Evolutionary conservation across 2,888 invertebrate species (phyloP).

Genomic region (Phyllotreta cruciferae): DNA sequence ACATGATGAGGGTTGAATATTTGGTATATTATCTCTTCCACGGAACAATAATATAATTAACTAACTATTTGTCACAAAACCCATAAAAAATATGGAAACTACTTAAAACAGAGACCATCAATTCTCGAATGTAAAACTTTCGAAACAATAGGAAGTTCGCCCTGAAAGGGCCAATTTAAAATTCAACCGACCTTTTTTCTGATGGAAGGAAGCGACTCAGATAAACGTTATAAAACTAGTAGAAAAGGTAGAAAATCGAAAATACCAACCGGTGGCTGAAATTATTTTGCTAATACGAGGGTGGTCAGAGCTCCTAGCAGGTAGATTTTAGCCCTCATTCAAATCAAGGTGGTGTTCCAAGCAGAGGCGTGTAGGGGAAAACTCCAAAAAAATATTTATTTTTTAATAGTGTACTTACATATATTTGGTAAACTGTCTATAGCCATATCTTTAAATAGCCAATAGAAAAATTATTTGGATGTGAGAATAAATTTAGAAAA

Average conservation of each 20-base stretch:
- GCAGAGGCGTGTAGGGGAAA: conserved; percentile 26
- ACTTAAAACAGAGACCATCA: conserved; percentile 13
- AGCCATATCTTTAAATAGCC: background rate
- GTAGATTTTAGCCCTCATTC: conserved; percentile 51
- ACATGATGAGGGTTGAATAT: too few relatives aligned
- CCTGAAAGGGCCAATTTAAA: conserved; percentile 41
- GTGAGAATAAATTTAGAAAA: too few relatives aligned
- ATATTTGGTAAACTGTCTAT: background rate
- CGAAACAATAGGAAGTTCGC: conserved; percentile 33
- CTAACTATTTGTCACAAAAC: too few relatives aligned
- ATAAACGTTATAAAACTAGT: conserved; percentile 41
- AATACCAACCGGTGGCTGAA: conserved; percentile 31
- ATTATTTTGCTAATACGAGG: conserved; percentile 50
- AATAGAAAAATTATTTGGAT: background rate
- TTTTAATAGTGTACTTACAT: too few relatives aligned
- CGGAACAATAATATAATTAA: too few relatives aligned
- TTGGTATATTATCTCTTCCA: too few relatives aligned
- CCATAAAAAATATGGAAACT: too few relatives aligned
- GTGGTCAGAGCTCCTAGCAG: conserved; percentile 49
- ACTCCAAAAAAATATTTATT: too few relatives aligned
- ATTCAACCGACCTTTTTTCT: conserved; percentile 32
- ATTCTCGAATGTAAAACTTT: conserved; percentile 16
- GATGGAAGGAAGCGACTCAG: conserved; percentile 37
- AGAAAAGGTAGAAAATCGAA: conserved; percentile 44
- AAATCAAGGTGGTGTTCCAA: conserved; percentile 48